Evolutionary conservation across 92 coral and sea anemone genomes (phyloP).

Genomic region (Porites divaricata): DNA sequence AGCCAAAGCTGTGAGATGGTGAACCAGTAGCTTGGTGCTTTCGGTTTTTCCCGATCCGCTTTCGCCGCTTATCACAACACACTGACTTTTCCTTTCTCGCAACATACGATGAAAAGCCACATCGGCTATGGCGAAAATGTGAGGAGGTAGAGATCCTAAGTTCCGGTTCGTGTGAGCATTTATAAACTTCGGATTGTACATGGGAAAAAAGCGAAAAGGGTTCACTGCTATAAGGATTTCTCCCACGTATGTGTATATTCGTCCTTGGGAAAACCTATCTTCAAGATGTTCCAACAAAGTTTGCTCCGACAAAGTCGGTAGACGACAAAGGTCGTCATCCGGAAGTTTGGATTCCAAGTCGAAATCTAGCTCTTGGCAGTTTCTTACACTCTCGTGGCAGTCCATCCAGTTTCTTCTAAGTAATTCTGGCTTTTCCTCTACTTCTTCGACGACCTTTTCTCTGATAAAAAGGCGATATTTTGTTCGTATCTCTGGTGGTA

Average conservation of each 20-base stretch:
- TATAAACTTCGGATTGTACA: conserved; percentile 96
- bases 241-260: conserved; percentile 97
- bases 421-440: conserved; percentile 58
- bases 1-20: conserved; percentile 96
- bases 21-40: conserved; percentile 94
- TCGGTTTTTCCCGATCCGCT: conserved; percentile 99
- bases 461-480: conserved; percentile 87
- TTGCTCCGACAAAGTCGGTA: conserved; percentile 91
- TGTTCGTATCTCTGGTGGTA: conserved; percentile 80
- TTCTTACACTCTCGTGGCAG: conserved; percentile 91
- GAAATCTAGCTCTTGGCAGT: conserved; percentile 67
- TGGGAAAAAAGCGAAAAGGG: conserved; percentile 98
- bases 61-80: conserved; percentile 98
- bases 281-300: conserved; percentile 85
- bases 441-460: conserved; percentile 69
- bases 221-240: conserved; percentile 97
- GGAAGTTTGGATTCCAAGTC: conserved; percentile 80
- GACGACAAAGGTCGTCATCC: conserved; percentile 90
- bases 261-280: conserved; percentile 86
- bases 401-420: conserved; percentile 94
- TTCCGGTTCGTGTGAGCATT: conserved; percentile 87
- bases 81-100: conserved; percentile 91
- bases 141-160: conserved; percentile 96
- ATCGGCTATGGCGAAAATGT: conserved; percentile 98
- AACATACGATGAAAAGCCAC: conserved; percentile 97